Evolutionary conservation across 2,797 vertebrate genomes (phyloP).

Genomic region (Carapus acus): DNA sequence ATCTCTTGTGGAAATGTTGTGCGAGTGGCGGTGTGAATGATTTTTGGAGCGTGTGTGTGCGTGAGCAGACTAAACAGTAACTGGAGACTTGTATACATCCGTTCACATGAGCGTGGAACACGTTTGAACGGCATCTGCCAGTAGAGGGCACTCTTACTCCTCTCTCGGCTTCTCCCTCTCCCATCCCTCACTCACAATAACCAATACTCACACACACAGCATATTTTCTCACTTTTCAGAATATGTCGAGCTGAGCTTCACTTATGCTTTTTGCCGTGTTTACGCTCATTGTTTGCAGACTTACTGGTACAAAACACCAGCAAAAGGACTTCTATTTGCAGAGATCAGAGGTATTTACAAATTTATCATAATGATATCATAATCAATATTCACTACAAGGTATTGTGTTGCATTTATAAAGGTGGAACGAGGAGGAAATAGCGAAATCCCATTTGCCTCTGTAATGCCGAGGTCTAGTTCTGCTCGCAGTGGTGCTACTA

Average conservation of each 20-base stretch:
- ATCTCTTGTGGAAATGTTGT: not conserved
- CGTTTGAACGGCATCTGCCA: constrained; percentile 29
- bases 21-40: not conserved
- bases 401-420: constrained; percentile 33
- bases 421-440: constrained; percentile 37
- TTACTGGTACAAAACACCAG: constrained; percentile 18
- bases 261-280: constrained; percentile 34
- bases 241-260: constrained; percentile 21
- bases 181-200: constrained; percentile 1
- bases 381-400: constrained; percentile 16
- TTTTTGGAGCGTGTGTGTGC: constrained; percentile 1
- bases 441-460: constrained; percentile 13
- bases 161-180: constrained; percentile 23
- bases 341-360: constrained; percentile 8
- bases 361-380: no score
- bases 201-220: constrained; percentile 1
- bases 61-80: constrained; percentile 27
- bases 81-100: constrained; percentile 12
- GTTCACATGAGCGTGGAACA: not conserved
- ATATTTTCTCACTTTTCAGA: constrained; percentile 12
- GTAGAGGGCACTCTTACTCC: constrained; percentile 64
- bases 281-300: constrained; percentile 33
- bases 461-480: constrained; percentile 31
- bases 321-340: constrained; percentile 4
- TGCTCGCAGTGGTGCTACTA: constrained; percentile 47